phyloP scores from a whole-genome alignment of 2,888 invertebrate species.

The Petrolisthes manimaculis region DNA sequence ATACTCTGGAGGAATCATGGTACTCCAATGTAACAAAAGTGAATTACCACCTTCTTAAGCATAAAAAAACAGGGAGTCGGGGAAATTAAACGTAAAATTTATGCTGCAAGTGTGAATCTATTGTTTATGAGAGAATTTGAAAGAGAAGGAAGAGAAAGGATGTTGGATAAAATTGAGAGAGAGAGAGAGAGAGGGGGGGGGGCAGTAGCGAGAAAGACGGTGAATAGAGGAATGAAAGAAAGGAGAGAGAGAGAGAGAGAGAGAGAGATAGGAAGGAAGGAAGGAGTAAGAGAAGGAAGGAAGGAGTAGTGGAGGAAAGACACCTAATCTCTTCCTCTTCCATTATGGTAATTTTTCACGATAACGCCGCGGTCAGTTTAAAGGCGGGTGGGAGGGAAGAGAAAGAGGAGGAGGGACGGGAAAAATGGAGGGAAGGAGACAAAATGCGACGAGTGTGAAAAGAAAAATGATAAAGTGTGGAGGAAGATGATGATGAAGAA shows the following conservation, averaged over 20 bases:
- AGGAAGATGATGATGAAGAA: not conserved
- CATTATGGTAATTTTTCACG: slow-evolving; percentile 18
- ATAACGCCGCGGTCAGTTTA: slow-evolving; percentile 16
- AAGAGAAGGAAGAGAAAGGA: not conserved
- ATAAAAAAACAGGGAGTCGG: not conserved
- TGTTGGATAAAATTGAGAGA: not conserved
- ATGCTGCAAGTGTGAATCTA: not conserved
- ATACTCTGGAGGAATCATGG: too few relatives aligned
- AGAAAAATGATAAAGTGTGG: not conserved
- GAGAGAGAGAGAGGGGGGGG: slow-evolving; percentile 4
- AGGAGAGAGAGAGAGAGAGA: slow-evolving; percentile 16
- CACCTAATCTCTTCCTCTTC: slow-evolving; percentile 12
- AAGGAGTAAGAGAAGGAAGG: not conserved
- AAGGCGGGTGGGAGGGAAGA: not conserved
- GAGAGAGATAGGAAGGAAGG: not conserved
- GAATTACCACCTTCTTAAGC: too few relatives aligned
- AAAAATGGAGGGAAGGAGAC: not conserved
- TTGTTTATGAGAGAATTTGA: not conserved
- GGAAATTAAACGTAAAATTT: not conserved
- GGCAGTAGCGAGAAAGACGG: not conserved
- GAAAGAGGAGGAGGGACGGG: not conserved
- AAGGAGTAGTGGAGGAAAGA: not conserved
- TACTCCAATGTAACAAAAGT: too few relatives aligned
- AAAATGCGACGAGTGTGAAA: not conserved
- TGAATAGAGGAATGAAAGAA: not conserved